Conservation (phyloP, 2,797 vertebrate genomes). For the Melanogrammus aeglefinus region DNA sequence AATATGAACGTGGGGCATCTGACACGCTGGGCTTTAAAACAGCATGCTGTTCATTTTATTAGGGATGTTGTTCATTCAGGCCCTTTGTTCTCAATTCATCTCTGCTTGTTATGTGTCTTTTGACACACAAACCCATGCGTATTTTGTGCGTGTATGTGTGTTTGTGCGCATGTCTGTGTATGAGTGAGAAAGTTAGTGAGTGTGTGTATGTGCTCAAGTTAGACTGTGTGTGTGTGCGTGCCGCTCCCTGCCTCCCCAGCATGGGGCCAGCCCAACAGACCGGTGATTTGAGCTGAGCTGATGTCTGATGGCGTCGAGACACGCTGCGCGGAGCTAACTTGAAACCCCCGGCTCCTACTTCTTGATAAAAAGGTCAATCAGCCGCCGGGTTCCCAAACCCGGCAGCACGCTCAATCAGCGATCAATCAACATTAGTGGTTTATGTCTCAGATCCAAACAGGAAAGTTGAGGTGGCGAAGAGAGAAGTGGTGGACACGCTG, state of each 20-base stretch:
- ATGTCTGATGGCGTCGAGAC: not conserved
- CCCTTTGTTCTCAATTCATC: too few species aligned
- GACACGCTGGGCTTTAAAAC: too few species aligned
- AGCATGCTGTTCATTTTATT: too few species aligned
- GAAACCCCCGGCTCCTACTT: too few species aligned
- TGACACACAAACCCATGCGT: too few species aligned
- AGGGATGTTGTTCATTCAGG: too few species aligned
- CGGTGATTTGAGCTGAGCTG: not conserved
- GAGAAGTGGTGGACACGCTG: not conserved
- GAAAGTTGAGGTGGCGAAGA: not conserved
- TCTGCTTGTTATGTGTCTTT: too few species aligned
- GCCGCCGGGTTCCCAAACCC: not conserved
- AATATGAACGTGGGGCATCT: too few species aligned
- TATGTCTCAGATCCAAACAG: not conserved
- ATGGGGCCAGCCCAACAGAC: not conserved
- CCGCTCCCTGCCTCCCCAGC: not conserved
- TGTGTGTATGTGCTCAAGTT: too few species aligned
- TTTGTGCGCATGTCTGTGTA: too few species aligned
- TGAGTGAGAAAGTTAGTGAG: too few species aligned
- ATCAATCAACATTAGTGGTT: not conserved
- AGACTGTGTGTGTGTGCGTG: too few species aligned
- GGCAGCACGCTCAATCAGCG: not conserved
- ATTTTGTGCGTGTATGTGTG: not conserved
- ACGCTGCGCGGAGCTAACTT: not conserved
- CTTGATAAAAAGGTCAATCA: not conserved